Evolutionary conservation across 2,888 invertebrate genomes (phyloP).

Genomic region (Stramonita haemastoma): DNA sequence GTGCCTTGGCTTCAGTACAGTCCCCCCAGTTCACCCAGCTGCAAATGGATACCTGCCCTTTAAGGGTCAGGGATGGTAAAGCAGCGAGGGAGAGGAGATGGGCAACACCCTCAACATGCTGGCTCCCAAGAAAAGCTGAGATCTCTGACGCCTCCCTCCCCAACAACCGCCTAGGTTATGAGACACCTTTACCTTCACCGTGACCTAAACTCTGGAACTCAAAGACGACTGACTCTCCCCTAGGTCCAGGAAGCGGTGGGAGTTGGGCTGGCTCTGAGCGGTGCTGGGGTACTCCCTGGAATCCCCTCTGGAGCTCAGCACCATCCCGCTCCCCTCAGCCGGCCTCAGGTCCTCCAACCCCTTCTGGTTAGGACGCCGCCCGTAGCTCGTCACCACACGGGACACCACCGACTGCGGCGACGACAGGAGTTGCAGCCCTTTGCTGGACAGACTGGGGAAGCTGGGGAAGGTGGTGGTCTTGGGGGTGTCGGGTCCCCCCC

Average conservation of each 20-base stretch:
- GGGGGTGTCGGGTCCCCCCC: conserved; percentile 12
- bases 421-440: background rate
- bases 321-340: background rate
- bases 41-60: no score
- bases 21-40: no score
- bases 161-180: no score
- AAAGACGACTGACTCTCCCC: background rate
- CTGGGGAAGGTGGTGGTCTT: background rate
- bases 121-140: no score
- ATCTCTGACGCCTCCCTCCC: no score
- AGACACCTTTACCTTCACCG: no score
- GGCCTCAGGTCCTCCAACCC: background rate
- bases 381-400: background rate
- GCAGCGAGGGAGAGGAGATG: no score
- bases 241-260: background rate
- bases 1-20: no score
- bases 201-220: background rate
- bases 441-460: background rate
- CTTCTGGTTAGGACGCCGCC: background rate
- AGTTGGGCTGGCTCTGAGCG: background rate
- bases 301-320: background rate
- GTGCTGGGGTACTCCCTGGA: background rate
- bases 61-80: no score
- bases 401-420: conserved; percentile 3
- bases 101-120: no score